phyloP scores from a whole-genome alignment of 2,888 invertebrate species.

The Petrolisthes cinctipes region DNA sequence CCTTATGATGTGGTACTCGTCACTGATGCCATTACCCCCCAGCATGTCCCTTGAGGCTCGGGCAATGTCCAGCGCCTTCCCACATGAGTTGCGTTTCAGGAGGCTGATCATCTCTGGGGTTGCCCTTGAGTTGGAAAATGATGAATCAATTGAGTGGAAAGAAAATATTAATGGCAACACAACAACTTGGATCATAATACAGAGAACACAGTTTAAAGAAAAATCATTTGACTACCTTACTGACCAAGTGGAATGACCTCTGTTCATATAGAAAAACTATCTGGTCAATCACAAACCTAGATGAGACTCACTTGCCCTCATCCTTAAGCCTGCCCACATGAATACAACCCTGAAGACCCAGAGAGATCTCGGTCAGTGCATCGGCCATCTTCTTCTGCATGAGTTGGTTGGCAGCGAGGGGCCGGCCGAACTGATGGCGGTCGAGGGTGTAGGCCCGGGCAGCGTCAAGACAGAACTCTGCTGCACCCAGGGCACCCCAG shows the following conservation, averaged over 20 bases:
- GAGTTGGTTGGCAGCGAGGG: conserved; percentile 95
- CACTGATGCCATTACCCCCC: conserved; percentile 96
- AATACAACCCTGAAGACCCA: conserved; percentile 89
- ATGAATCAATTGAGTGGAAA: neutral
- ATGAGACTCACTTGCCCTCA: conserved; percentile 75
- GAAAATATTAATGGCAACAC: neutral
- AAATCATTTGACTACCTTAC: neutral
- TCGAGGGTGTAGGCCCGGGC: conserved; percentile 93
- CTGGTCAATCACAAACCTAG: no score
- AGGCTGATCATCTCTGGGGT: conserved; percentile 96
- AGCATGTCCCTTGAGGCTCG: conserved; percentile 83
- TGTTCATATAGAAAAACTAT: no score
- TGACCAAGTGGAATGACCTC: no score
- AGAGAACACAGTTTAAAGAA: neutral
- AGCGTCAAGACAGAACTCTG: conserved; percentile 90
- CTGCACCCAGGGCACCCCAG: conserved; percentile 97
- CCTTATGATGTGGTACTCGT: conserved; percentile 97
- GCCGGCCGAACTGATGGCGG: conserved; percentile 74
- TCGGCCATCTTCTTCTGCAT: conserved; percentile 98
- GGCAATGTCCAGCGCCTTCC: conserved; percentile 92
- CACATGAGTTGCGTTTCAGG: conserved; percentile 94
- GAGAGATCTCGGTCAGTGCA: conserved; percentile 92
- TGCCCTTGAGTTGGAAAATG: conserved; percentile 68
- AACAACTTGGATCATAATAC: no score
- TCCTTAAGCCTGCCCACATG: conserved; percentile 91